Evolutionary conservation across 2,113 vertebrate genomes (phyloP).

Genomic region (Cynoglossus semilaevis): DNA sequence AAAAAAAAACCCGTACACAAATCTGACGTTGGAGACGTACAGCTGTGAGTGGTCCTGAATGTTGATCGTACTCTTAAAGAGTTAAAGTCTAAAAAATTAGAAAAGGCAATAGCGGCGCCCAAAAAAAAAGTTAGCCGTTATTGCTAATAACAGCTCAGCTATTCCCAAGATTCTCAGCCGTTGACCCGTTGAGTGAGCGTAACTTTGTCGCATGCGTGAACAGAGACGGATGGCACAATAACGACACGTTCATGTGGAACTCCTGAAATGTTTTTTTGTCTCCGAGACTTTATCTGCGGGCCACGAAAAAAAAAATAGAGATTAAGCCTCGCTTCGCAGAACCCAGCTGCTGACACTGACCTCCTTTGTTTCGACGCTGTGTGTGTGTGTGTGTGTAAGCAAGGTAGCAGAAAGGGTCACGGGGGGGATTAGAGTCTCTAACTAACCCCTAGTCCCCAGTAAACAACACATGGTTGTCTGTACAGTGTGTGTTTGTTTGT

Average conservation of each 20-base stretch:
- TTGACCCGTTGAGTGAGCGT: too few relatives aligned
- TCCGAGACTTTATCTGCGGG: constrained; percentile 51
- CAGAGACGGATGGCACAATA: constrained; percentile 33
- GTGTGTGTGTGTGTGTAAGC: constrained; percentile 3
- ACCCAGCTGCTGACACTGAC: constrained; percentile 69
- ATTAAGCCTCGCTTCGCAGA: constrained; percentile 63
- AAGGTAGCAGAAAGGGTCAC: constrained; percentile 37
- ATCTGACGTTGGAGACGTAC: too few relatives aligned
- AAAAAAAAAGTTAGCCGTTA: too few relatives aligned
- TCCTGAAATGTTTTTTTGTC: constrained; percentile 49
- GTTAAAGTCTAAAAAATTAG: too few relatives aligned
- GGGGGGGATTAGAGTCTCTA: constrained; percentile 51
- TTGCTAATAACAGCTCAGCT: too few relatives aligned
- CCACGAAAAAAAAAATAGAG: constrained; percentile 60
- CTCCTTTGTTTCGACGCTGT: constrained; percentile 64
- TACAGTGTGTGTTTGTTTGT: constrained; percentile 30
- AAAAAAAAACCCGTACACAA: too few relatives aligned
- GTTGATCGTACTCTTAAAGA: too few relatives aligned
- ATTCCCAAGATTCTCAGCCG: too few relatives aligned
- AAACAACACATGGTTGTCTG: constrained; percentile 50
- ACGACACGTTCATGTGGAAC: constrained; percentile 24
- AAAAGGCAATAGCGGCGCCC: too few relatives aligned
- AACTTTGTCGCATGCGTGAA: constrained; percentile 5
- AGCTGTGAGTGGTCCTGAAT: too few relatives aligned
- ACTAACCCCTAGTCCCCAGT: constrained; percentile 14